phyloP scores from a whole-genome alignment of 2,888 invertebrate species.

The Ochropleura plecta region DNA sequence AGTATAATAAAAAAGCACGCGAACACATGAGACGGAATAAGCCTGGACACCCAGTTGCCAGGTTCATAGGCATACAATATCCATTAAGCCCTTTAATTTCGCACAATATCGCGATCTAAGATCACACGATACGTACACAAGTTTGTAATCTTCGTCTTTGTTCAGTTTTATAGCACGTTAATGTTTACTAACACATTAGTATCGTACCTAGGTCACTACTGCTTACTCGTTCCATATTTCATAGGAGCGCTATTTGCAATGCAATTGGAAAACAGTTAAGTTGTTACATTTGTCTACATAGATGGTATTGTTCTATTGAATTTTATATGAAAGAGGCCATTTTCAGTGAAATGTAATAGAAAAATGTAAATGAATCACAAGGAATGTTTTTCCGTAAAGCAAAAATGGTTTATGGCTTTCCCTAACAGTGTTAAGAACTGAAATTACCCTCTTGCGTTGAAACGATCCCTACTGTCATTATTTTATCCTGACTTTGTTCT shows the following conservation, averaged over 20 bases:
- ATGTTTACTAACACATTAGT: slow-evolving; percentile 48
- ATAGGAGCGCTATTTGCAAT: slow-evolving; percentile 26
- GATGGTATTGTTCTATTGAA: slow-evolving; percentile 9
- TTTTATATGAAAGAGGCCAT: background rate
- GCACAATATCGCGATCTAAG: slow-evolving; percentile 17
- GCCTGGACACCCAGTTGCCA: background rate
- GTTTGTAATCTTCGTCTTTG: slow-evolving; percentile 39
- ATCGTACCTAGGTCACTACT: slow-evolving; percentile 22
- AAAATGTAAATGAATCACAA: background rate
- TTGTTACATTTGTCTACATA: slow-evolving; percentile 4
- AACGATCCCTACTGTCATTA: slow-evolving; percentile 21
- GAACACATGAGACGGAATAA: background rate
- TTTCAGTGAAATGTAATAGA: background rate
- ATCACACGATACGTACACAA: slow-evolving; percentile 15
- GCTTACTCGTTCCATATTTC: slow-evolving; percentile 38
- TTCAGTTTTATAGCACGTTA: slow-evolving; percentile 20
- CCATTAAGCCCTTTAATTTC: slow-evolving; percentile 7
- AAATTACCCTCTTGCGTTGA: slow-evolving; percentile 16
- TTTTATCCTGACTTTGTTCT: slow-evolving; percentile 21
- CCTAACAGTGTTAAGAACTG: slow-evolving; percentile 6
- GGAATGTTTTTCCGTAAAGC: background rate
- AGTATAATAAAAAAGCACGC: background rate
- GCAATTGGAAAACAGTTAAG: slow-evolving; percentile 30
- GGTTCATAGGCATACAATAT: background rate
- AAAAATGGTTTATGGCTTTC: slow-evolving; percentile 8